Percentiles rank a stretch among this genome's conserved stretches.
These are phyloP conservation scores for Indicator maculatus DNA, from an alignment of 2,113 vertebrate species.

Conservation along the genomic window DNA sequence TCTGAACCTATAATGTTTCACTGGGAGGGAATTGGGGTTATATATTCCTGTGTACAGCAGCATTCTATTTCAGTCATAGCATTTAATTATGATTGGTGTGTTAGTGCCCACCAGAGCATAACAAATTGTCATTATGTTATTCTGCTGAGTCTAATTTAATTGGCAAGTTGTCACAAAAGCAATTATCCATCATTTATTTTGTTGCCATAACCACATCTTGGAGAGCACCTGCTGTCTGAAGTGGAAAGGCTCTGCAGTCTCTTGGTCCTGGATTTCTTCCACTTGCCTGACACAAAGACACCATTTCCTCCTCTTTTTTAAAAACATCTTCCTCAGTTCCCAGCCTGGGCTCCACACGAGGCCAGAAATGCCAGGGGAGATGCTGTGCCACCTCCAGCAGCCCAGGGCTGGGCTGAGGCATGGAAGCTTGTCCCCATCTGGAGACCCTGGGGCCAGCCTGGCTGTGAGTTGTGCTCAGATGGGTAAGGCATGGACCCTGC, in stretches of 20 bases:
- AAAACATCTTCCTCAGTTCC: slow-evolving; percentile 53
- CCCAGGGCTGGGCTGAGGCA: accelerated
- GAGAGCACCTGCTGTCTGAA: slow-evolving; percentile 91
- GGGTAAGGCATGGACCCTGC: accelerated
- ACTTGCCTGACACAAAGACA: slow-evolving; percentile 74
- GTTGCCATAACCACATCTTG: slow-evolving; percentile 93
- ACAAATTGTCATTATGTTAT: slow-evolving; percentile 98
- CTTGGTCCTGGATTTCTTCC: slow-evolving; percentile 77
- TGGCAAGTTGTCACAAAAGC: slow-evolving; percentile 97
- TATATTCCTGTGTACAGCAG: slow-evolving; percentile 84
- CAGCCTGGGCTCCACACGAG: not conserved
- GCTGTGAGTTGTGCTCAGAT: not conserved
- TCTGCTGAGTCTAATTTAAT: slow-evolving; percentile 97
- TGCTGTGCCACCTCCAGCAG: too few relatives aligned
- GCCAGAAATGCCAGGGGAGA: not conserved
- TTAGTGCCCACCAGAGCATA: slow-evolving; percentile 95
- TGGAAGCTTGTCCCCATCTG: accelerated
- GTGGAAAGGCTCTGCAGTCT: slow-evolving; percentile 70
- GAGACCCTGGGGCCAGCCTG: not conserved
- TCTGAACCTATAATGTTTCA: slow-evolving; percentile 86
- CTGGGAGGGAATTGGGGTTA: slow-evolving; percentile 87
- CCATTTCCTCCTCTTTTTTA: slow-evolving; percentile 70
- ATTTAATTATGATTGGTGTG: slow-evolving; percentile 98
- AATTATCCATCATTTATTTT: slow-evolving; percentile 97
- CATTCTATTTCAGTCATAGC: slow-evolving; percentile 88